Conservation (phyloP, 2,888 invertebrate species). For the Ophion slaviceki region DNA sequence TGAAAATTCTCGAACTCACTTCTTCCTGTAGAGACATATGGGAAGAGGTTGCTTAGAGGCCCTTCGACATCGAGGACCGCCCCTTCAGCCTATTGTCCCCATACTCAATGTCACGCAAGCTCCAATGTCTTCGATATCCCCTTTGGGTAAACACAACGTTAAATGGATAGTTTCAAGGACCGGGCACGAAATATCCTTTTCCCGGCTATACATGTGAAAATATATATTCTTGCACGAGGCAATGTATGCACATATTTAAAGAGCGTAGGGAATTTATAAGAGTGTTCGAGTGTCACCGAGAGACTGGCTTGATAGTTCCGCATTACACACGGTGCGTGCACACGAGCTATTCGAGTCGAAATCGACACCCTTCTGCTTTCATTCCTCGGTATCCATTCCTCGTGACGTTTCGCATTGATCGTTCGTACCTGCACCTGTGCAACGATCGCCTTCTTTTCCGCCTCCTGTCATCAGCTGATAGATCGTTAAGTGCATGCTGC, state of each 20-base stretch:
- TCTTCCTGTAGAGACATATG: neutral
- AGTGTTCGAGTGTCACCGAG: conserved; percentile 58
- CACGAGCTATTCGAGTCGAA: neutral
- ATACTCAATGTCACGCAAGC: neutral
- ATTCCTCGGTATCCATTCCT: neutral
- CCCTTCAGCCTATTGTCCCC: neutral
- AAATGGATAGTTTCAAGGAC: neutral
- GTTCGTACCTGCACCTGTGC: neutral
- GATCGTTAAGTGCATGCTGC: neutral
- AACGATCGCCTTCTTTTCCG: neutral
- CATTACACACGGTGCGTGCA: conserved; percentile 22
- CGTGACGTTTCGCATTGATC: neutral
- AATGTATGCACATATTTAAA: conserved; percentile 66
- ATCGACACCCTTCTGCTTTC: neutral
- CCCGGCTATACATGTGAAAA: neutral
- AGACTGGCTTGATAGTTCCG: conserved; percentile 24
- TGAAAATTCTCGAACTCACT: neutral
- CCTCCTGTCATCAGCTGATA: neutral
- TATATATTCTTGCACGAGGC: conserved; percentile 21
- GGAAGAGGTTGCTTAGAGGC: neutral
- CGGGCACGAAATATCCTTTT: neutral
- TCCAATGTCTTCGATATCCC: neutral
- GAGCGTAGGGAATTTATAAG: conserved; percentile 55
- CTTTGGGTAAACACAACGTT: neutral
- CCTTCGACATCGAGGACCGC: neutral